A percentile compares a stretch with the other conserved stretches of the same genome.
phyloP scores from a whole-genome alignment of 2,888 invertebrate genomes.

The Automeris io region DNA sequence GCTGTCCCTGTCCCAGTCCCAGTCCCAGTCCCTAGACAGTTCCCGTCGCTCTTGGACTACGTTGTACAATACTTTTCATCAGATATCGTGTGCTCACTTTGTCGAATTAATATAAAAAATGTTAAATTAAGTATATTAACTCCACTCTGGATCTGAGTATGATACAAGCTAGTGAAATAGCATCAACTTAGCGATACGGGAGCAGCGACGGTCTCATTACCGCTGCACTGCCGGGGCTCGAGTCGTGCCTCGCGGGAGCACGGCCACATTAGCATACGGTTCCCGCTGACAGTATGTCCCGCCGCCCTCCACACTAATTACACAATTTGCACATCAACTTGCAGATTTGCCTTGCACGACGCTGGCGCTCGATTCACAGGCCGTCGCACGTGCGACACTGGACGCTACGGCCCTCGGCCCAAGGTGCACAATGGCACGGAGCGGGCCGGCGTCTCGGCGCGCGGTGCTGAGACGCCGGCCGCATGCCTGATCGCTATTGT shows the following conservation, averaged over 20 bases:
- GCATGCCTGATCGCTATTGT: conserved; percentile 60
- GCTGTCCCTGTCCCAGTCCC: too few relatives aligned
- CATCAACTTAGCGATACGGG: too few relatives aligned
- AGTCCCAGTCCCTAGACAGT: too few relatives aligned
- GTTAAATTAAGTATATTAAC: too few relatives aligned
- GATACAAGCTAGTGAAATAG: too few relatives aligned
- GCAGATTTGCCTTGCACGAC: conserved; percentile 20
- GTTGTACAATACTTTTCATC: too few relatives aligned
- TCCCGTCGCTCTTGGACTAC: too few relatives aligned
- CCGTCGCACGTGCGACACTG: conserved; percentile 7
- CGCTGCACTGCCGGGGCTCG: too few relatives aligned
- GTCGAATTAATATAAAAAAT: too few relatives aligned
- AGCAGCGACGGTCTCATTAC: too few relatives aligned
- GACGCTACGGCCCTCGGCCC: conserved; percentile 13
- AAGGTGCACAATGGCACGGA: conserved; percentile 23
- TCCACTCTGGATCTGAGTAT: too few relatives aligned
- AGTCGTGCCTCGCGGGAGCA: conserved; percentile 19
- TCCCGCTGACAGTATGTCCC: conserved; percentile 43
- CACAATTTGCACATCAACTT: conserved; percentile 61
- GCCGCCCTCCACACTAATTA: conserved; percentile 59
- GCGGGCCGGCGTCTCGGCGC: conserved; percentile 27
- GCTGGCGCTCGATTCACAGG: conserved; percentile 10
- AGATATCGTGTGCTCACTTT: too few relatives aligned
- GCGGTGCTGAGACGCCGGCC: conserved; percentile 46
- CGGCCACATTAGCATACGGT: conserved; percentile 43